Evolutionary conservation across 2,888 invertebrate species (phyloP).

Genomic region (Himalopsyche japonica): DNA sequence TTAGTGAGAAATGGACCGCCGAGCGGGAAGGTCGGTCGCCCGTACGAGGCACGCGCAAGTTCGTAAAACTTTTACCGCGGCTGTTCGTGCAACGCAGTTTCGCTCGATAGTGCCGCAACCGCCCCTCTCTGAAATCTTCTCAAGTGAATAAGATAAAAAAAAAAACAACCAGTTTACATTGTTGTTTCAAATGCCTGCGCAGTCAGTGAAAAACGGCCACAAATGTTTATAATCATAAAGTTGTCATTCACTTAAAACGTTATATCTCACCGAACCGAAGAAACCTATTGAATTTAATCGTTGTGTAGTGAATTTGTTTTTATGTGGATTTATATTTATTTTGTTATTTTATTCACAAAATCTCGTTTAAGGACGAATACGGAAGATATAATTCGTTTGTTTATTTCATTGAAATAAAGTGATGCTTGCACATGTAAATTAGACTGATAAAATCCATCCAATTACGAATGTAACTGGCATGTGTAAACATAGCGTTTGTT

Average conservation of each 20-base stretch:
- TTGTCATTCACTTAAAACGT: background rate
- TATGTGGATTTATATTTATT: background rate
- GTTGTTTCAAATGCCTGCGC: background rate
- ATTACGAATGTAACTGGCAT: background rate
- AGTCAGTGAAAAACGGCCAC: background rate
- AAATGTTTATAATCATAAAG: background rate
- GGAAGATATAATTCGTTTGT: background rate
- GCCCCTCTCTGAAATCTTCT: background rate
- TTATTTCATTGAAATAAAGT: background rate
- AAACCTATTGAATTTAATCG: background rate
- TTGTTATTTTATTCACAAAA: background rate
- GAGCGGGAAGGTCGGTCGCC: constrained; percentile 7
- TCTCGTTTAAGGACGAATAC: background rate
- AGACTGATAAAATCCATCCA: background rate
- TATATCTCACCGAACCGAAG: background rate
- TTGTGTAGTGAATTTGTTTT: background rate
- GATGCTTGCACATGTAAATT: background rate
- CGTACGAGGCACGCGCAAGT: constrained; percentile 5
- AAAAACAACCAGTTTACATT: background rate
- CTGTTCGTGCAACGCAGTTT: background rate
- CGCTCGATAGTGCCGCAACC: background rate
- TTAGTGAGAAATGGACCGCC: constrained; percentile 25
- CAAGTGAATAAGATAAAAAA: constrained; percentile 6
- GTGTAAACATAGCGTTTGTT: no score
- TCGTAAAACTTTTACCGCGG: background rate